Percentiles rank a stretch among this genome's conserved stretches.
Evolutionary conservation across 2,113 vertebrate genomes (phyloP).

Genomic region (Oreotragus oreotragus): DNA sequence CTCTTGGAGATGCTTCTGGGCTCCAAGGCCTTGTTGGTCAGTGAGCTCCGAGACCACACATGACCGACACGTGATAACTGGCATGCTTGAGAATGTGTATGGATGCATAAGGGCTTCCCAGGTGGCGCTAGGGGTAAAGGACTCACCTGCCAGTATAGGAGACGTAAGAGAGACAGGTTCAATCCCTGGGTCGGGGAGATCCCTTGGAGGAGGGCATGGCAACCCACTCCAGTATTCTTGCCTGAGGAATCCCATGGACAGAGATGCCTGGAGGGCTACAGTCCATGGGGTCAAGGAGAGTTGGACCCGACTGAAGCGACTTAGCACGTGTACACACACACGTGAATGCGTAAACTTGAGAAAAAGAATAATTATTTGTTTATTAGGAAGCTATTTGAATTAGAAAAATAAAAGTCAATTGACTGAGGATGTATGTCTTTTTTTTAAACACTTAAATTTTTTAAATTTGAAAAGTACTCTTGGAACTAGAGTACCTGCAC

Average conservation of each 20-base stretch:
- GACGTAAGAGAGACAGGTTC: neutral
- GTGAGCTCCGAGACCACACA: fast-evolving
- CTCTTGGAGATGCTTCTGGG: neutral
- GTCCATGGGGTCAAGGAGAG: neutral
- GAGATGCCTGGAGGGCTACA: neutral
- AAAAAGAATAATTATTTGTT: neutral
- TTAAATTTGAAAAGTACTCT: neutral
- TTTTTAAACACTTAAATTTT: neutral
- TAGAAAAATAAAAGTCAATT: neutral
- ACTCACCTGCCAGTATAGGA: neutral
- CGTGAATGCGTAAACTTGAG: neutral
- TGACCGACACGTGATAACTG: fast-evolving
- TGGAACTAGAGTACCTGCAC: neutral
- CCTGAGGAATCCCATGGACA: neutral
- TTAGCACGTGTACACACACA: neutral
- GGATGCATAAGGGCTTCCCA: neutral
- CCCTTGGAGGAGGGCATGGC: neutral
- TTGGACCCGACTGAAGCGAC: neutral
- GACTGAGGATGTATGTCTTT: neutral
- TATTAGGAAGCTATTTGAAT: neutral
- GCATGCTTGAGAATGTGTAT: neutral
- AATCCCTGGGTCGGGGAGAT: neutral
- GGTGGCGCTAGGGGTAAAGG: neutral
- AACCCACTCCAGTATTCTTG: neutral
- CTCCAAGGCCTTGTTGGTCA: fast-evolving